phyloP scores from a whole-genome alignment of 64 coral and sea anemone genomes.

The Stichodactyla mertensii region DNA sequence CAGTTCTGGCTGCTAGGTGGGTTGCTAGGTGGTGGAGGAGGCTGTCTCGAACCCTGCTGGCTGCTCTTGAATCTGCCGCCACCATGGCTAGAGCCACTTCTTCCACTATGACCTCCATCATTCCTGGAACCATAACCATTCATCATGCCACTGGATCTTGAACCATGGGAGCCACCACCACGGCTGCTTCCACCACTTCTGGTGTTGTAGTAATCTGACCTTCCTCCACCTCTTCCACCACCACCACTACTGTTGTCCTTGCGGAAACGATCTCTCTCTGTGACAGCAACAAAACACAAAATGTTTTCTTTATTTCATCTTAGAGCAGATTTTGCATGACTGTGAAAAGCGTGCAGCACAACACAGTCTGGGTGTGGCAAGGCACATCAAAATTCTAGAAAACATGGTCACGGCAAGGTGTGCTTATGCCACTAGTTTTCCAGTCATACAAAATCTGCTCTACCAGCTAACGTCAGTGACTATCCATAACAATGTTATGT shows the following conservation, averaged over 20 bases:
- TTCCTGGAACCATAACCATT: slow-evolving; percentile 44
- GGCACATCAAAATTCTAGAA: too few species aligned
- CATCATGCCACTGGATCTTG: slow-evolving; percentile 34
- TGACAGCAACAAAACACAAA: background rate
- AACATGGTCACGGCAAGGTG: too few species aligned
- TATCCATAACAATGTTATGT: too few species aligned
- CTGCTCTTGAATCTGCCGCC: slow-evolving; percentile 42
- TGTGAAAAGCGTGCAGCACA: too few species aligned
- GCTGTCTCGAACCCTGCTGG: slow-evolving; percentile 29
- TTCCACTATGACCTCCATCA: slow-evolving; percentile 38
- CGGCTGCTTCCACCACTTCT: slow-evolving; percentile 26
- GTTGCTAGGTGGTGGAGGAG: slow-evolving; percentile 49
- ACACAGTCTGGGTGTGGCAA: too few species aligned
- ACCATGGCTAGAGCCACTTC: slow-evolving; percentile 45
- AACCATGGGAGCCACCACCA: slow-evolving; percentile 47
- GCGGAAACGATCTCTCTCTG: slow-evolving; percentile 16
- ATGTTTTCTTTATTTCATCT: too few species aligned
- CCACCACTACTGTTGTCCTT: background rate
- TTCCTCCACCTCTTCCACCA: background rate
- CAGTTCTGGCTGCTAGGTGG: slow-evolving; percentile 14
- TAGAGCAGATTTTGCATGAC: too few species aligned
- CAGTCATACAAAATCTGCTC: too few species aligned
- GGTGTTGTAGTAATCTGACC: background rate
- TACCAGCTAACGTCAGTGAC: too few species aligned
- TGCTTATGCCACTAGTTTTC: too few species aligned